Conservation (phyloP, 2,888 invertebrate species). For the Phanerotoma sp. region DNA sequence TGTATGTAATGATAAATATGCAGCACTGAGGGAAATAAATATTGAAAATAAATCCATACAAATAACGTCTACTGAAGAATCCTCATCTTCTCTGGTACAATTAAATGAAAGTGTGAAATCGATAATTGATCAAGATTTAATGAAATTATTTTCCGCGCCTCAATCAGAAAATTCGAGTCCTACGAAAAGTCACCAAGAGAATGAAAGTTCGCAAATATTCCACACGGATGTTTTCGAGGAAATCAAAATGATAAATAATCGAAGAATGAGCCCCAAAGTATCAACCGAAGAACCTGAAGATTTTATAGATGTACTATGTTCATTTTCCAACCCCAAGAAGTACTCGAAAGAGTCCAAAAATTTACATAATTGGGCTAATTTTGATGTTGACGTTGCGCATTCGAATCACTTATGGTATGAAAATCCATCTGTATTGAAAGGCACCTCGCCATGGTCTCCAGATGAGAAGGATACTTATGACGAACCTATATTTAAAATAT, state of each 20-base stretch:
- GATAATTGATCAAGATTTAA: slow-evolving; percentile 45
- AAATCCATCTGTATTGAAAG: slow-evolving; percentile 48
- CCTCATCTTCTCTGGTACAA: slow-evolving; percentile 19
- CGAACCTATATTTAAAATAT: slow-evolving; percentile 47
- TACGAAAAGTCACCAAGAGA: slow-evolving; percentile 34
- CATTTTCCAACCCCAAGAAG: slow-evolving; percentile 40
- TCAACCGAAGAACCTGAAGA: too few relatives aligned
- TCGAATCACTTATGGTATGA: slow-evolving; percentile 50
- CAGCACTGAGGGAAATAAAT: slow-evolving; percentile 77
- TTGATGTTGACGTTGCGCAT: slow-evolving; percentile 48
- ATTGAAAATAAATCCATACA: slow-evolving; percentile 43
- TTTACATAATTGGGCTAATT: slow-evolving; percentile 54
- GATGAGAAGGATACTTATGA: slow-evolving; percentile 68
- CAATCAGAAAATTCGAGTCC: slow-evolving; percentile 34
- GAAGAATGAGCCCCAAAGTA: too few relatives aligned
- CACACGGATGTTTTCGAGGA: slow-evolving; percentile 54
- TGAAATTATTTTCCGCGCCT: slow-evolving; percentile 49
- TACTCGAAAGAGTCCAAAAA: slow-evolving; percentile 42
- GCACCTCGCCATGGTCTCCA: slow-evolving; percentile 75
- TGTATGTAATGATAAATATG: slow-evolving; percentile 72
- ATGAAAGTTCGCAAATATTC: slow-evolving; percentile 40
- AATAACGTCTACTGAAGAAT: slow-evolving; percentile 33
- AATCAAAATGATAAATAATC: slow-evolving; percentile 52
- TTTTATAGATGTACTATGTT: slow-evolving; percentile 49
- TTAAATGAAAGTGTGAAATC: slow-evolving; percentile 32